phyloP scores from a whole-genome alignment of 1,140 invertebrate genomes.

The Carcinoscorpius rotundicauda region DNA sequence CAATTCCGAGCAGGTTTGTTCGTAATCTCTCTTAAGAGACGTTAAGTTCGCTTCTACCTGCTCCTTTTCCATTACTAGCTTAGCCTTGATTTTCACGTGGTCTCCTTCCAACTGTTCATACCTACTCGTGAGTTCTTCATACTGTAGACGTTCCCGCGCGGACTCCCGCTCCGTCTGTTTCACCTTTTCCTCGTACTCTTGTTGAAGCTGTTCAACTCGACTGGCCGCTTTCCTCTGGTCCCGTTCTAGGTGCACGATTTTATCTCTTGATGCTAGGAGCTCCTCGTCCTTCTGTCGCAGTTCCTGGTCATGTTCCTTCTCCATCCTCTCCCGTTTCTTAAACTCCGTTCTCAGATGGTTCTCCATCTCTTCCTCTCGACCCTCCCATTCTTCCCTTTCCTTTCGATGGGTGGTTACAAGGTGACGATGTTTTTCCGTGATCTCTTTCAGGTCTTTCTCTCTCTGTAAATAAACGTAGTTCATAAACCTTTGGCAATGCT shows the following conservation, averaged over 20 bases:
- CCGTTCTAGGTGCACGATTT: conserved; percentile 28
- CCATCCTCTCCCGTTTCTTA: conserved; percentile 47
- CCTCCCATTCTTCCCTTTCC: conserved; percentile 42
- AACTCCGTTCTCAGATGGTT: conserved; percentile 49
- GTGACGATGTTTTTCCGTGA: conserved; percentile 40
- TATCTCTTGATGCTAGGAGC: conserved; percentile 44
- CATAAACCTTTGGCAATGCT: no score
- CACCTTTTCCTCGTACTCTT: conserved; percentile 16
- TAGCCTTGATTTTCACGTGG: conserved; percentile 59
- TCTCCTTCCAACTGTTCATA: conserved; percentile 72
- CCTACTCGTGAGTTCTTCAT: conserved; percentile 62
- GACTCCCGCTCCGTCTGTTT: conserved; percentile 14
- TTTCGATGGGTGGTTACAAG: conserved; percentile 41
- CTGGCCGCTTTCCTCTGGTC: conserved; percentile 33
- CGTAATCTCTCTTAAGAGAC: conserved; percentile 42
- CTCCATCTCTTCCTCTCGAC: conserved; percentile 46
- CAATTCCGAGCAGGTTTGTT: conserved; percentile 47
- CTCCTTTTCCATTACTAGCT: conserved; percentile 63
- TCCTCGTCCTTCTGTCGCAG: conserved; percentile 51
- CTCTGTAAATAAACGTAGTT: conserved; percentile 24
- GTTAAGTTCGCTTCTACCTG: conserved; percentile 36
- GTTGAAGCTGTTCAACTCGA: conserved; percentile 26
- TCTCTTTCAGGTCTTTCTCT: conserved; percentile 43
- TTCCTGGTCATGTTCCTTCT: conserved; percentile 45
- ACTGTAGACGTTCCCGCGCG: conserved; percentile 40